Conservation (phyloP, 1,140 invertebrate genomes). For the Kradibia gibbosae region DNA sequence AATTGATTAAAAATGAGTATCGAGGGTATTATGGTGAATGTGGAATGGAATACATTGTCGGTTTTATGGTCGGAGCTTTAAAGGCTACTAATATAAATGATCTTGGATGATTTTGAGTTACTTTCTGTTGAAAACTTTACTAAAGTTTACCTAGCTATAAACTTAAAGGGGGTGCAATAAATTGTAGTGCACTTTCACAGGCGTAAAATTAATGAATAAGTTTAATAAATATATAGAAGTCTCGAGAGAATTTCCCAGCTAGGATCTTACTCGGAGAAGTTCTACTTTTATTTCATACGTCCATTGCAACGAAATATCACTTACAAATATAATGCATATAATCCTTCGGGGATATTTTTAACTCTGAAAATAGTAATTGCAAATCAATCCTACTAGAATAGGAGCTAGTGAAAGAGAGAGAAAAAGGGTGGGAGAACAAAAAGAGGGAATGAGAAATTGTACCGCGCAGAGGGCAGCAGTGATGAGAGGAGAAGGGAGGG, state of each 20-base stretch:
- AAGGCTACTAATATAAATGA: too few species aligned
- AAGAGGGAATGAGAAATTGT: conserved; percentile 38
- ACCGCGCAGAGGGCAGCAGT: background rate
- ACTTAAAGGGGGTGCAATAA: background rate
- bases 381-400: background rate
- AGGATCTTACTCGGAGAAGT: background rate
- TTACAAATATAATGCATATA: background rate
- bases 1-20: too few species aligned
- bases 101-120: too few species aligned
- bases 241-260: background rate
- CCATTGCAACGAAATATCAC: background rate
- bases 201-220: background rate
- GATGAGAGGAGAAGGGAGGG: background rate
- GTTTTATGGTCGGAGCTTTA: too few species aligned
- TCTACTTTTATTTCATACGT: background rate
- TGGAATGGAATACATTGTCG: too few species aligned
- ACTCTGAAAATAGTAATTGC: conserved; percentile 13
- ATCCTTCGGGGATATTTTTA: background rate
- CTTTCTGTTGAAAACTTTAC: too few species aligned
- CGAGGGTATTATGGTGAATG: too few species aligned
- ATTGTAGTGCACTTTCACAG: background rate
- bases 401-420: conserved; percentile 30
- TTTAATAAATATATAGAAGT: background rate
- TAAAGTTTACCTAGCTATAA: background rate
- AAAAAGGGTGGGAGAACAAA: background rate